Base-by-base conservation (phyloP, 30 jellyfish, hydroid and myxozoan genomes). In the Pseudorhiza aurosa region DNA sequence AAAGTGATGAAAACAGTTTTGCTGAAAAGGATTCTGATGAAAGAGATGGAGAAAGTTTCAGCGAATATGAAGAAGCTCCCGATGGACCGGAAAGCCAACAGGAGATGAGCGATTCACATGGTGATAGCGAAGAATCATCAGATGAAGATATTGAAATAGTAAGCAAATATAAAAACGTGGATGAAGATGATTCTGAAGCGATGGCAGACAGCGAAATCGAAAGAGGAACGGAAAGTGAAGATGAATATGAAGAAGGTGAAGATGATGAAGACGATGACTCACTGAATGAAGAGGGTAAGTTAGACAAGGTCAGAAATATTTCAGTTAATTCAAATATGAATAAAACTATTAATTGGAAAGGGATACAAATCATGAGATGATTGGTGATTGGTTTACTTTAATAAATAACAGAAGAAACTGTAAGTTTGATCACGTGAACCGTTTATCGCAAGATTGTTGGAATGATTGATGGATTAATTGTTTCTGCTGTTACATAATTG, bases 171-270 rank as follows among this genome's bases (percentile, higher is more conserved):
- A 69, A 74, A n/a, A 35, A 32, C 12, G 26, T 53, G 1, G 8
- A 45, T 44, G 83, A 69, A 12, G 83, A 69, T 47, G 47, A 72
- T 25, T 19, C 59, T 33, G 63, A 32, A 28, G 14, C 55, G 9
- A 29, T 11, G 28, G 71, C 17, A 7, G 83, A 21, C 14, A 53
- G 67, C 67, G 14, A 69, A 8, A 17, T 30, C 2, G 83, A 69
- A 47, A 8, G 30, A 33, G 85, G 50, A 9, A 59, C 29, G 12
- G 69, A 31, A 32, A 4, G 25, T 25, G 75, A 59, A 2, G 22
- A 29, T 11, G 53, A 29, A 59, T 17, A 2, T 1, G 65, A 37
- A n/a, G 28, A 43, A 0, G 55, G 60, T 26, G 82, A 68, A 68
- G 65, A 19, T n/a, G 51, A 60, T 11, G 70, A 25, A 32, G 70